phyloP scores from a whole-genome alignment of 64 coral and sea anemone species.

The Dendrophyllia cribrosa region DNA sequence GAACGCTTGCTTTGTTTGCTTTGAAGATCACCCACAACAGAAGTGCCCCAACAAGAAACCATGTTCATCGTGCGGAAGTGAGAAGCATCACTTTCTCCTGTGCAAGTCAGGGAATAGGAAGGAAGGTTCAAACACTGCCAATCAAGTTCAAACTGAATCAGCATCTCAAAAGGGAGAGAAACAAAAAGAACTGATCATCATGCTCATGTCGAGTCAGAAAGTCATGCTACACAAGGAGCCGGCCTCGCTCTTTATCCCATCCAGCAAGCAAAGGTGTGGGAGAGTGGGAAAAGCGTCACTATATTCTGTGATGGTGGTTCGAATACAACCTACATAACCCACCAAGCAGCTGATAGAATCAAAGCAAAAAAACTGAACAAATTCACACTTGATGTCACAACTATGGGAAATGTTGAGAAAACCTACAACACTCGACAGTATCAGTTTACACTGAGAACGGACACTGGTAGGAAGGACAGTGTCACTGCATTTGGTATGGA shows the following conservation, averaged over 20 bases:
- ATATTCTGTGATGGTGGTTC: conserved; percentile 65
- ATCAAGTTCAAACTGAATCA: conserved; percentile 9
- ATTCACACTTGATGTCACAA: conserved; percentile 60
- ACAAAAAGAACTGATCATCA: neutral
- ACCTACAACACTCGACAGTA: conserved; percentile 63
- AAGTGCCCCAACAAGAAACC: conserved; percentile 64
- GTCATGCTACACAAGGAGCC: conserved; percentile 7
- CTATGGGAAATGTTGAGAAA: conserved; percentile 69
- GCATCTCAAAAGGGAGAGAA: neutral
- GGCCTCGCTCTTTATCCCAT: conserved; percentile 56
- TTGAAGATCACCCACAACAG: conserved; percentile 65
- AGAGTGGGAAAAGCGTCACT: conserved; percentile 26
- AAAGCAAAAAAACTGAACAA: conserved; percentile 41
- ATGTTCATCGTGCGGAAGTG: conserved; percentile 54
- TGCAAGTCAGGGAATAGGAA: conserved; percentile 50
- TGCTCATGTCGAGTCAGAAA: conserved; percentile 31
- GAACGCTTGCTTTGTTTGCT: conserved; percentile 79
- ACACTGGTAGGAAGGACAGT: conserved; percentile 39
- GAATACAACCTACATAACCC: conserved; percentile 66
- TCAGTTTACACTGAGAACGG: conserved; percentile 40
- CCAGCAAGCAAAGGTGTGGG: conserved; percentile 56
- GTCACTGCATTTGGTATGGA: conserved; percentile 71
- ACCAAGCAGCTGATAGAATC: conserved; percentile 67
- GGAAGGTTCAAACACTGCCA: conserved; percentile 13
- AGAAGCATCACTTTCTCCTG: conserved; percentile 58